Percentiles rank a stretch among this genome's conserved stretches.
Conservation (phyloP, 2,113 vertebrate species). For the Apaloderma vittatum region DNA sequence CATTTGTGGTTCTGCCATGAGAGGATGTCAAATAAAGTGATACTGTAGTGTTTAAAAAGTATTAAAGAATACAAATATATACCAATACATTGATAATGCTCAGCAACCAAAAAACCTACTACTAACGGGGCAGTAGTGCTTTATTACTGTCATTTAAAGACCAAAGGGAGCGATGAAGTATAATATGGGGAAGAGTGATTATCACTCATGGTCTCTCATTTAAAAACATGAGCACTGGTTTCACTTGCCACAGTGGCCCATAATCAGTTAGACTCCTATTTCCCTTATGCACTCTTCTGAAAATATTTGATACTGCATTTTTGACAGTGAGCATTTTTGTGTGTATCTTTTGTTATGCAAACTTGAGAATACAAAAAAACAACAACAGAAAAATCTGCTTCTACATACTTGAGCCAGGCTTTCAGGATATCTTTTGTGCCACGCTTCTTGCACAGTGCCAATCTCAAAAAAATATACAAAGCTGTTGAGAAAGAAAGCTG, state of each 20-base stretch:
- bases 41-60: conserved; percentile 13
- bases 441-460: background rate
- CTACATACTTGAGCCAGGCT: background rate
- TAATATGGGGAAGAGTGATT: conserved; percentile 5
- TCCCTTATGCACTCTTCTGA: background rate
- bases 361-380: background rate
- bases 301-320: background rate
- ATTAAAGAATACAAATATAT: conserved; percentile 45
- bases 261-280: background rate
- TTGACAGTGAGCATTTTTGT: background rate
- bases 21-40: conserved; percentile 14
- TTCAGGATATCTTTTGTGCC: background rate
- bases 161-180: background rate
- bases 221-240: background rate
- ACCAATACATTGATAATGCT: conserved; percentile 25
- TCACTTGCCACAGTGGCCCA: background rate
- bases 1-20: background rate
- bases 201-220: background rate
- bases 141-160: conserved; percentile 47
- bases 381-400: background rate
- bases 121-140: background rate
- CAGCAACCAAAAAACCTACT: background rate
- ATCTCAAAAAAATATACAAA: background rate
- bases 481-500: background rate
- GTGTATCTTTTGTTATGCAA: background rate